Conservation (phyloP, 1,140 invertebrate genomes). For the Holotrichia oblita region DNA sequence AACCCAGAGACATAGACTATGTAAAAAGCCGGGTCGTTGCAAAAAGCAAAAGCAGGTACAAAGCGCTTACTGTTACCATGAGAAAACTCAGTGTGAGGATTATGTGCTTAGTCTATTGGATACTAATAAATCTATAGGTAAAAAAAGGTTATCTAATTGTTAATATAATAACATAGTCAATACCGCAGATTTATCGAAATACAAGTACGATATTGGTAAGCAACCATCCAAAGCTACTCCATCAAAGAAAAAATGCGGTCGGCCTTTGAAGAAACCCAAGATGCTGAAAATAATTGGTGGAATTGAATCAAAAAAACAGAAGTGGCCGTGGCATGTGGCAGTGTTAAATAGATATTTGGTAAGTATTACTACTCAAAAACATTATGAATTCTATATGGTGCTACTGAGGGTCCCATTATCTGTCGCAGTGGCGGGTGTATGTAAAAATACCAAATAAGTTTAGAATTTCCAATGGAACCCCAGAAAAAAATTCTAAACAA, state of each 20-base stretch:
- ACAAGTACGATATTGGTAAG: conserved; percentile 2
- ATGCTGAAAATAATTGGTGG: conserved; percentile 89
- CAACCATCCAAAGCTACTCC: neutral
- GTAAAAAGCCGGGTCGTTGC: conserved; percentile 77
- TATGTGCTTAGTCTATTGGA: conserved; percentile 68
- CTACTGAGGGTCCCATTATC: too few species aligned
- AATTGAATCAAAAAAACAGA: conserved; percentile 74
- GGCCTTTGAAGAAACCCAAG: conserved; percentile 52
- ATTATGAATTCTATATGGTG: too few species aligned
- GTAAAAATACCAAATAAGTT: too few species aligned
- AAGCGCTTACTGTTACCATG: conserved; percentile 84
- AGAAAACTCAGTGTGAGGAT: conserved; percentile 80
- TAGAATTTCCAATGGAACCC: too few species aligned
- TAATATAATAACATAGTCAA: neutral
- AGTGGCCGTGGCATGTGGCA: conserved; percentile 95
- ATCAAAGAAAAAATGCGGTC: conserved; percentile 49
- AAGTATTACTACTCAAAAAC: conserved; percentile 54
- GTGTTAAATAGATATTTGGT: conserved; percentile 85
- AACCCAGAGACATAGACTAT: conserved; percentile 68
- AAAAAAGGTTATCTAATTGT: neutral
- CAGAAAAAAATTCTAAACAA: too few species aligned
- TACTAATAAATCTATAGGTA: conserved; percentile 25
- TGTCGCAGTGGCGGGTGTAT: too few species aligned
- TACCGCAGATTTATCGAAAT: conserved; percentile 5
- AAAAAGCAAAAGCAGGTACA: conserved; percentile 75